phyloP scores from a whole-genome alignment of 30 jellyfish, hydroid and myxozoan species.

The Catostylus mosaicus region DNA sequence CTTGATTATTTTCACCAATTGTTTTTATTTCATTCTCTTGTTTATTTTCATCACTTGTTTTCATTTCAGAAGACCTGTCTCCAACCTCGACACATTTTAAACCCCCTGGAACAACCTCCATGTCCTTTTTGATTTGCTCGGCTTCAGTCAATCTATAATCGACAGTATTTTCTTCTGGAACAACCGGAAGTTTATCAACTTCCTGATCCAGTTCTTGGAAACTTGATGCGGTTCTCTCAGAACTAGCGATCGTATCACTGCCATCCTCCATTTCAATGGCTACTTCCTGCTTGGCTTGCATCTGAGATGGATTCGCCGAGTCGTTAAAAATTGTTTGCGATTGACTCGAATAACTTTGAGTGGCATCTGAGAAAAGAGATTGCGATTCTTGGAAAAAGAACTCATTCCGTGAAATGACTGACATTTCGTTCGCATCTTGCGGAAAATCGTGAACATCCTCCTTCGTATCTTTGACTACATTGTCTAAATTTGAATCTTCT shows the following conservation, averaged over 20 bases:
- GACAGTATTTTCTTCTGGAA: too few species aligned
- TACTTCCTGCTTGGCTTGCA: background rate
- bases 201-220: background rate
- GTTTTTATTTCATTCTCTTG: background rate
- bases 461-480: background rate
- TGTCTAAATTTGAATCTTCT: background rate
- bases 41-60: background rate
- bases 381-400: constrained; percentile 4
- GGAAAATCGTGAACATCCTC: background rate
- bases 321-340: background rate
- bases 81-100: too few species aligned
- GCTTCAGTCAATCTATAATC: too few species aligned
- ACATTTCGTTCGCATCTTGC: background rate
- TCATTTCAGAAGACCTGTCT: background rate
- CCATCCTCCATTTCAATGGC: background rate
- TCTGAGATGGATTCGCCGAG: background rate
- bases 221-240: background rate
- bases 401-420: background rate
- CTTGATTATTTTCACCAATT: background rate
- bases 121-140: too few species aligned
- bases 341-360: background rate
- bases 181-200: background rate
- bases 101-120: too few species aligned
- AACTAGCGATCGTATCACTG: background rate
- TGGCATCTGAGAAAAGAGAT: background rate